Conservation (phyloP, 2,113 vertebrate species). For the Cebus imitator region DNA sequence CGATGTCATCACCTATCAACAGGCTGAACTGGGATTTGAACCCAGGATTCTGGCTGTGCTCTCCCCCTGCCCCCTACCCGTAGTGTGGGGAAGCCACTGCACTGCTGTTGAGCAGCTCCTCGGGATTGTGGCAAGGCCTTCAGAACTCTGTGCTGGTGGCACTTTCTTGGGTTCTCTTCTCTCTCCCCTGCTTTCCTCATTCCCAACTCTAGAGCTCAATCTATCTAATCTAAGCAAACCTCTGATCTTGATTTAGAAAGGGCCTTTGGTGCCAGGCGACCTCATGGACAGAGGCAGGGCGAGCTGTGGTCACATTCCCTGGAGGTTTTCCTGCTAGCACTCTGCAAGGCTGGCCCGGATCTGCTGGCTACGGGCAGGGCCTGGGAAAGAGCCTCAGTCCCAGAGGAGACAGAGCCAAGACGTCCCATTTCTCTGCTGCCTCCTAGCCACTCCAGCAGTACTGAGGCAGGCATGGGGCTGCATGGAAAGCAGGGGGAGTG, state of each 20-base stretch:
- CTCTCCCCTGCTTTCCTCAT: not conserved
- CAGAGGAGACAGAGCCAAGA: not conserved
- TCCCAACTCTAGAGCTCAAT: not conserved
- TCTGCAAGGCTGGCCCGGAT: not conserved
- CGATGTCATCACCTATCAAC: not conserved
- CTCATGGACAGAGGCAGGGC: not conserved
- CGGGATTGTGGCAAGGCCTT: not conserved
- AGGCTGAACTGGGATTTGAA: not conserved
- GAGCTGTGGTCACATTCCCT: constrained; percentile 36
- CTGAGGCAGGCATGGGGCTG: not conserved
- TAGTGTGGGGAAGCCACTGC: not conserved
- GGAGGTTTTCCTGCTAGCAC: constrained; percentile 1
- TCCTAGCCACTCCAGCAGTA: not conserved
- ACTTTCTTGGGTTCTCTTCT: not conserved
- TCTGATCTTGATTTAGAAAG: constrained; percentile 42
- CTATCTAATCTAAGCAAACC: constrained; percentile 28
- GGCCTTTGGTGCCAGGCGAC: not conserved
- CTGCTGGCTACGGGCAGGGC: not conserved
- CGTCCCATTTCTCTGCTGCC: not conserved
- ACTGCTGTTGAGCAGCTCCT: not conserved
- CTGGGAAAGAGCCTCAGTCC: not conserved
- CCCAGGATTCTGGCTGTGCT: not conserved
- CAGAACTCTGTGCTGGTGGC: not conserved
- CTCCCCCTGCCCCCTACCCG: not conserved
- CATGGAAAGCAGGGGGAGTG: not conserved